A percentile compares a stretch with the other conserved stretches of the same genome.
Evolutionary conservation across 1,140 invertebrate genomes (phyloP).

Genomic region (Radopholus similis): DNA sequence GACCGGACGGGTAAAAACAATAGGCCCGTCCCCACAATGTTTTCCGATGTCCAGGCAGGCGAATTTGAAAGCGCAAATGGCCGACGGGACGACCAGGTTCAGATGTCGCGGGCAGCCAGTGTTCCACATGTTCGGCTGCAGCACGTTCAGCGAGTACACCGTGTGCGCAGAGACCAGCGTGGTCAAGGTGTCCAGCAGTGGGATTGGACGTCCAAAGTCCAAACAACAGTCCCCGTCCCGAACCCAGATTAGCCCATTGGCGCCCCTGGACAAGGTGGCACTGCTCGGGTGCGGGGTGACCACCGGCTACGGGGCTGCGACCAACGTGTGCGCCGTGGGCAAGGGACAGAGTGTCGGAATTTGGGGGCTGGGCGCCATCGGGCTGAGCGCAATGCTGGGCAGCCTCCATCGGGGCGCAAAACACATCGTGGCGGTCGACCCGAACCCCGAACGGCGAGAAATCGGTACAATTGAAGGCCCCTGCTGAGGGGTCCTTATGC

Average conservation of each 20-base stretch:
- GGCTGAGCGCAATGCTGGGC: conserved; percentile 79
- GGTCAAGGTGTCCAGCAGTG: conserved; percentile 68
- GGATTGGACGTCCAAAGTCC: neutral
- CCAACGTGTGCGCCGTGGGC: conserved; percentile 80
- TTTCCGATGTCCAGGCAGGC: conserved; percentile 55
- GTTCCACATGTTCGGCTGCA: conserved; percentile 97
- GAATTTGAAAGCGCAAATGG: conserved; percentile 74
- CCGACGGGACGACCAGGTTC: conserved; percentile 84
- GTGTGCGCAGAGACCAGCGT: conserved; percentile 91
- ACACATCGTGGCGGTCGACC: conserved; percentile 86
- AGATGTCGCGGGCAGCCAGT: conserved; percentile 82
- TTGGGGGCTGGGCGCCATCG: conserved; percentile 87
- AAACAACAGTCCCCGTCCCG: neutral
- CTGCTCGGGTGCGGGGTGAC: conserved; percentile 86
- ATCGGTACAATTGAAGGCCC: conserved; percentile 52
- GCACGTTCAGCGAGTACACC: conserved; percentile 94
- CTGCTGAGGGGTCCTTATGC: conserved; percentile 61
- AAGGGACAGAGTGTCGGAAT: conserved; percentile 80
- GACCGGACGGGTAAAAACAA: conserved; percentile 60
- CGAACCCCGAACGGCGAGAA: conserved; percentile 75
- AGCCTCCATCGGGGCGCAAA: conserved; percentile 83
- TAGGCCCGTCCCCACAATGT: neutral
- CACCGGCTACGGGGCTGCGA: conserved; percentile 74
- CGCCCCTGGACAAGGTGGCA: conserved; percentile 84
- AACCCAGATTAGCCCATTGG: conserved; percentile 62